Evolutionary conservation across 37 sponge, comb jelly and placozoan species (phyloP), one percentile per base, ranked within the genome.

Genomic region (Chondrilla cf. caribensis): DNA sequence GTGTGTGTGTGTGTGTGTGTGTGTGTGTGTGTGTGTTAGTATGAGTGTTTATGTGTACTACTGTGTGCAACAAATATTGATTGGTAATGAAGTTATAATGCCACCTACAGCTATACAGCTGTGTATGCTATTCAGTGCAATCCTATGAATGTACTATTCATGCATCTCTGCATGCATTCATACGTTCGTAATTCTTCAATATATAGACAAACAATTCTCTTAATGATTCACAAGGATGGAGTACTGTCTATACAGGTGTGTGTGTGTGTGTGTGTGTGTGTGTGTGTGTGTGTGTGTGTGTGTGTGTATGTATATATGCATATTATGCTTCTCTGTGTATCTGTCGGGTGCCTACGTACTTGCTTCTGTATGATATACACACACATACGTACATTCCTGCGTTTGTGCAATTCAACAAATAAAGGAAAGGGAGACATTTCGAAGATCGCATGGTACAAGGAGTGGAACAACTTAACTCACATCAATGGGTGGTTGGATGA

Each of bases 391-490:
- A 29, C 35, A 67, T 67, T 8, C 68, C n/a, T n/a, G n/a, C n/a
- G n/a, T 60, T 22, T 60, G 4, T 60, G 24, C 24, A 0, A 18
- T 1, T 67, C 4, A 4, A 2, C 68, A 3, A 17, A 2, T 67
- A 31, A 28, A 67, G 92, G 92, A 9, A 87, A 86, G 29, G 82
- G 79, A 0, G 51, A 90, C 78, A 70, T 84, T 36, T 19, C 29
- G 9, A 54, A 57, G 40, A 58, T 86, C 17, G 86, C 73, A 25
- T 79, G 73, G 82, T 94, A 86, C 60, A 83, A 82, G 37, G 24
- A 83, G 85, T 94, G 91, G 91, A 84, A 94, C 36, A 72, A 57
- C 21, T 43, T 85, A 2, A 81, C 67, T 0, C 58, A 77, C 8
- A 85, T 94, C 0, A 65, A 43, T 0, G 81, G 81, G 1, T 94